These are phyloP conservation scores for Acanthosepion lycidas DNA, from an alignment of 2,888 invertebrate genomes.

Conservation along the genomic window DNA sequence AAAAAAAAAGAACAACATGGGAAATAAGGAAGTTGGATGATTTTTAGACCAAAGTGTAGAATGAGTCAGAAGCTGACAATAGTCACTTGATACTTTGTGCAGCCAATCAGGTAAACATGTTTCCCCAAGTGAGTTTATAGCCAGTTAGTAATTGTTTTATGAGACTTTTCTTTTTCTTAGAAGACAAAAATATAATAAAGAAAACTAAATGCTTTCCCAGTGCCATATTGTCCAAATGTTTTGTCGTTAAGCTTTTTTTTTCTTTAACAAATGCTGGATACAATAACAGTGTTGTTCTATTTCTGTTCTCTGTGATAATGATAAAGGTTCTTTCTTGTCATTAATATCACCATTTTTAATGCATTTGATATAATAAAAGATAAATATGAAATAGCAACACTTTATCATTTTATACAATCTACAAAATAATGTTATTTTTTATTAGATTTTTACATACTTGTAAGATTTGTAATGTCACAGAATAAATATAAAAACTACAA, in stretches of 20 bases:
- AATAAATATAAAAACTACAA: no score
- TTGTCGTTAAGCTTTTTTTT: not conserved
- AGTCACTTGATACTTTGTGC: not conserved
- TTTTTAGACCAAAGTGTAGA: not conserved
- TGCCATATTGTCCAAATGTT: not conserved
- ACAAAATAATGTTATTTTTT: no score
- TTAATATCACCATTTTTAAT: not conserved
- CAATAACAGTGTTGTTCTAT: not conserved
- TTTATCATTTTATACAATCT: not conserved
- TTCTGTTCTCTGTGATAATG: not conserved
- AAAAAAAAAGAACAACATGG: not conserved
- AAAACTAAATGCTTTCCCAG: not conserved
- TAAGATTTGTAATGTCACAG: no score
- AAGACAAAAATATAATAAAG: not conserved
- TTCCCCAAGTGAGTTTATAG: not conserved
- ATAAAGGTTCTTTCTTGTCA: not conserved
- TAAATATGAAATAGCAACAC: constrained; percentile 14
- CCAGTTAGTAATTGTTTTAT: not conserved
- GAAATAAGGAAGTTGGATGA: not conserved
- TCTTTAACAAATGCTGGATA: not conserved
- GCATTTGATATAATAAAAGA: not conserved
- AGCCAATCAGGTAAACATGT: not conserved
- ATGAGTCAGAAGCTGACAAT: constrained; percentile 16
- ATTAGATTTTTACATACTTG: no score
- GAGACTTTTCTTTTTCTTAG: not conserved